Conservation (phyloP, 2,113 vertebrate genomes). For the Dasyurus viverrinus region DNA sequence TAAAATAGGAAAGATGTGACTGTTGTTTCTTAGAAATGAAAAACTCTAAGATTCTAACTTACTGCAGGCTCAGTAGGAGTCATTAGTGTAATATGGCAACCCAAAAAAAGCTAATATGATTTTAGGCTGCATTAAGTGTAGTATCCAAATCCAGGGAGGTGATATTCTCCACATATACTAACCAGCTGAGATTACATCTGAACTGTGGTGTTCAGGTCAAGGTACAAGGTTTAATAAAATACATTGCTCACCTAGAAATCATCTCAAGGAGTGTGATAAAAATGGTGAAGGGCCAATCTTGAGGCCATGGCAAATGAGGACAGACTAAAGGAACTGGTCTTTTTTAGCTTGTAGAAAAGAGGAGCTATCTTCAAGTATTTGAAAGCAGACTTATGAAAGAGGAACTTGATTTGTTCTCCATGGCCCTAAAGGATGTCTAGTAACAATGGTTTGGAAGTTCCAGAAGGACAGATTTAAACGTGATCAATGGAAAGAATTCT, state of each 20-base stretch:
- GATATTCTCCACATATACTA: neutral
- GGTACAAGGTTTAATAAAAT: neutral
- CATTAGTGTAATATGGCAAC: neutral
- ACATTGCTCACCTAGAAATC: neutral
- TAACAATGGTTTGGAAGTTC: neutral
- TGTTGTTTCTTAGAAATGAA: neutral
- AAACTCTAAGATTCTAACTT: neutral
- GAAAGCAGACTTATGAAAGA: neutral
- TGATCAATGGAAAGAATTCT: neutral
- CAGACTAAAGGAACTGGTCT: neutral
- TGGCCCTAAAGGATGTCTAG: neutral
- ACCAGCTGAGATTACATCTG: neutral
- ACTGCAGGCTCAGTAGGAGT: neutral
- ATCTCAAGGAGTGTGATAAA: neutral
- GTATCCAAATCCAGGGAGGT: neutral
- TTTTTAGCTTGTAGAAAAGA: neutral
- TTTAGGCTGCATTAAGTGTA: neutral
- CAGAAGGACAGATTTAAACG: neutral
- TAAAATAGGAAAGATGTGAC: neutral
- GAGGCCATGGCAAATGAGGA: neutral
- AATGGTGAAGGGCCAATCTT: neutral
- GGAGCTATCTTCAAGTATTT: neutral
- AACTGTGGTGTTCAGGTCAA: neutral
- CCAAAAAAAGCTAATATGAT: neutral
- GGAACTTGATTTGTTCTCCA: neutral